Evolutionary conservation across 2,113 vertebrate species (phyloP).

Genomic region (Pluvialis apricaria): DNA sequence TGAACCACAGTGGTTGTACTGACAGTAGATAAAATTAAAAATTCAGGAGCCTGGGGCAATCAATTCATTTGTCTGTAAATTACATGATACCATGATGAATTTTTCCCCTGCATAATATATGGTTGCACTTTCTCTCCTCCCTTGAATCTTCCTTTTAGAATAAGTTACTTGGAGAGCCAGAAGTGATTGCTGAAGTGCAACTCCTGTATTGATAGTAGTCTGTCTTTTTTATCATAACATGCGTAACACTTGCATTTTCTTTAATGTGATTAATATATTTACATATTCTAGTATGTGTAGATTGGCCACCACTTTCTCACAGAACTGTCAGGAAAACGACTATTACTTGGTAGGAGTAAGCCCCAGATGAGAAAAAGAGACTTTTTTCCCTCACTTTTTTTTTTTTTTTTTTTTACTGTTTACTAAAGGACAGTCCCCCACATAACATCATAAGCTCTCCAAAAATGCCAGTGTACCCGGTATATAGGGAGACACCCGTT

Average conservation of each 20-base stretch:
- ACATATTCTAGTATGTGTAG: not conserved
- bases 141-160: not conserved
- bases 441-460: not conserved
- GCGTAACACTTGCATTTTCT: not conserved
- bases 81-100: not conserved
- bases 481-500: not conserved
- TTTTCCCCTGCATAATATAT: not conserved
- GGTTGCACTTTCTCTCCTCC: slow-evolving; percentile 5
- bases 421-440: not conserved
- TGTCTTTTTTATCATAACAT: not conserved
- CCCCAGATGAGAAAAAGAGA: not conserved
- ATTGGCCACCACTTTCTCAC: not conserved
- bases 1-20: not conserved
- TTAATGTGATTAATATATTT: not conserved
- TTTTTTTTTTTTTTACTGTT: not conserved
- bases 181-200: not conserved
- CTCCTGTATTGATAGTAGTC: not conserved
- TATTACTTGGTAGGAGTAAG: not conserved
- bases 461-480: not conserved
- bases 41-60: not conserved
- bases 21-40: slow-evolving; percentile 12
- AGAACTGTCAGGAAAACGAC: not conserved
- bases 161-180: not conserved
- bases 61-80: not conserved
- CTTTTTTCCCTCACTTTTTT: not conserved